Conservation (phyloP, 1,140 invertebrate species). For the Drosophila arizonae region DNA sequence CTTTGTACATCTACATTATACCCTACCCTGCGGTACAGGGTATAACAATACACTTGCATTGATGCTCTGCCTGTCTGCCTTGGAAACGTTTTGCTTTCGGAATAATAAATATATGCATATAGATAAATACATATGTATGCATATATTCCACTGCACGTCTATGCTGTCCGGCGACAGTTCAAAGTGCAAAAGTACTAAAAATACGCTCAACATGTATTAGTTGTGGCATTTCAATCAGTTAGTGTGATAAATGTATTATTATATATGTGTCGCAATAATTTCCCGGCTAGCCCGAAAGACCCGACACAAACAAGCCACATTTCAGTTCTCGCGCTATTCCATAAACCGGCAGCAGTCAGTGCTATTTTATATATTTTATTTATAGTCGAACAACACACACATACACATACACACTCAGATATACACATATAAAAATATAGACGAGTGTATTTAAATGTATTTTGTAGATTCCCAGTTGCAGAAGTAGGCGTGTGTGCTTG, state of each 20-base stretch:
- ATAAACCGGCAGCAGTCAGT: background rate
- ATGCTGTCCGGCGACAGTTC: slow-evolving; percentile 19
- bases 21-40: background rate
- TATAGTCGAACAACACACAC: slow-evolving; percentile 19
- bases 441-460: background rate
- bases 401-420: background rate
- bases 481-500: slow-evolving; percentile 17
- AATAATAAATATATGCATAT: background rate
- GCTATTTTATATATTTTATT: slow-evolving; percentile 11
- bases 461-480: background rate
- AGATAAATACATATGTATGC: background rate
- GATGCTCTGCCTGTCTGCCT: no score
- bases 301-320: background rate
- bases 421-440: background rate
- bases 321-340: slow-evolving; percentile 2
- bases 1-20: no score
- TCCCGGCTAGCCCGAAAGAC: background rate
- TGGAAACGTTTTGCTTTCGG: no score
- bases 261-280: background rate
- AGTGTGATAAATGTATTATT: slow-evolving; percentile 14
- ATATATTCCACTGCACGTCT: slow-evolving; percentile 4
- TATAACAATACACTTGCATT: background rate
- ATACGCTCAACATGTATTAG: slow-evolving; percentile 11
- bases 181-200: slow-evolving; percentile 33
- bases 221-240: slow-evolving; percentile 8